phyloP scores from a whole-genome alignment of 2,888 invertebrate genomes.

The Cantharis nigra region DNA sequence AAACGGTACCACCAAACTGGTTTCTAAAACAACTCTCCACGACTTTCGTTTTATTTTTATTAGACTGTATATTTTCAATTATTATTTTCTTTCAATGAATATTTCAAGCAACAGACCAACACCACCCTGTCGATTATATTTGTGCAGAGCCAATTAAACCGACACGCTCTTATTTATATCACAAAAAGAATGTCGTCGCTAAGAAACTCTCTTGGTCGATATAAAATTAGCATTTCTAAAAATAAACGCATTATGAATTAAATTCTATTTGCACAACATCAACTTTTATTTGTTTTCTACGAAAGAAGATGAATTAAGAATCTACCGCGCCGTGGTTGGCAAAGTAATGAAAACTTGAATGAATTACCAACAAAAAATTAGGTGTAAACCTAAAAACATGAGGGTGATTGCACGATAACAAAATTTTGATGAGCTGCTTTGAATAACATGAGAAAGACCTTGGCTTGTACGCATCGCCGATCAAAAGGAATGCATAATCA shows the following conservation, averaged over 20 bases:
- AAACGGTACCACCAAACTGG: neutral
- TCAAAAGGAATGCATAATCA: neutral
- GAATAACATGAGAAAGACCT: neutral
- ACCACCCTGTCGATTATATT: neutral
- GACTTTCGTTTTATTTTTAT: slow-evolving; percentile 2
- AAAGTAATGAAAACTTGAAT: neutral
- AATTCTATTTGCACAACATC: neutral
- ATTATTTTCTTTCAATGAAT: neutral
- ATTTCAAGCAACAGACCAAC: neutral
- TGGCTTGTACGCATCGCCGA: neutral
- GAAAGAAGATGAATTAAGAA: neutral
- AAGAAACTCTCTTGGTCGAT: neutral
- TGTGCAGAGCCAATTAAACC: neutral
- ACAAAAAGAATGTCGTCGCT: neutral
- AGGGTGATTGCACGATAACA: neutral
- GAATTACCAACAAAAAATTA: neutral
- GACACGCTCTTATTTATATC: neutral
- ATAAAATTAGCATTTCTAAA: neutral
- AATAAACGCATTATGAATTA: neutral
- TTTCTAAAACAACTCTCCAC: neutral
- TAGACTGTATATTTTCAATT: neutral
- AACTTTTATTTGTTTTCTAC: neutral
- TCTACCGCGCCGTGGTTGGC: neutral
- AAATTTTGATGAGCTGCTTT: neutral
- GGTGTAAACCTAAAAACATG: neutral